Evolutionary conservation across 2,888 invertebrate species (phyloP).

Genomic region (Dastarcus helophoroides): DNA sequence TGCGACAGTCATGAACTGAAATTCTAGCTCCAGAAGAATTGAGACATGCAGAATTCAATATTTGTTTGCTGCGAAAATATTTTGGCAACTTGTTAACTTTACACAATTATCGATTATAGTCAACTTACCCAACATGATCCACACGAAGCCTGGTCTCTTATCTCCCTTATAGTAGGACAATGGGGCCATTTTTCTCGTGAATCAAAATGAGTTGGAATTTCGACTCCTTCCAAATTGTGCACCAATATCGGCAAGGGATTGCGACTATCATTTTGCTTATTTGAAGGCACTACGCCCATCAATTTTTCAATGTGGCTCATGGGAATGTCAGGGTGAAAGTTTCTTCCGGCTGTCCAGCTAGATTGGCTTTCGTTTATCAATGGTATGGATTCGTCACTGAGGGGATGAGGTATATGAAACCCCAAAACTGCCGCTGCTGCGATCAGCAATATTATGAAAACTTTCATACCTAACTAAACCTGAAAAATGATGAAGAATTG

Average conservation of each 20-base stretch:
- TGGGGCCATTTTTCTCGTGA: slow-evolving; percentile 66
- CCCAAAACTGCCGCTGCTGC: too few species aligned
- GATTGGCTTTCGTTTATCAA: slow-evolving; percentile 51
- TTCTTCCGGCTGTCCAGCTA: slow-evolving; percentile 66
- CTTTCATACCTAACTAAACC: too few species aligned
- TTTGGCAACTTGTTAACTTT: too few species aligned
- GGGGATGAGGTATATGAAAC: too few species aligned
- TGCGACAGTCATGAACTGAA: too few species aligned
- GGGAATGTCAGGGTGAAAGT: slow-evolving; percentile 48
- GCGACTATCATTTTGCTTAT: slow-evolving; percentile 42
- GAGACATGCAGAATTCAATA: not conserved
- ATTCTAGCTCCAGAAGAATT: not conserved
- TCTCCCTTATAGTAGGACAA: slow-evolving; percentile 68
- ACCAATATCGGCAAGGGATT: slow-evolving; percentile 34
- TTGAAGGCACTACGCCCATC: slow-evolving; percentile 55
- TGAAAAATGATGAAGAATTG: too few species aligned
- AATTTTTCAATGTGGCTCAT: slow-evolving; percentile 46
- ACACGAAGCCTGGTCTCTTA: slow-evolving; percentile 75
- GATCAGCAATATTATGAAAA: too few species aligned
- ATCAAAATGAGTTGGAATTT: slow-evolving; percentile 61
- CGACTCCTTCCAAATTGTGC: slow-evolving; percentile 32
- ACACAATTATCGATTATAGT: too few species aligned
- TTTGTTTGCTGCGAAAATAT: not conserved
- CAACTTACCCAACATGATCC: slow-evolving; percentile 71
- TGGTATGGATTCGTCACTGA: slow-evolving; percentile 57